Base-by-base conservation (phyloP, 1,140 invertebrate genomes). In the Phortica variegata region DNA sequence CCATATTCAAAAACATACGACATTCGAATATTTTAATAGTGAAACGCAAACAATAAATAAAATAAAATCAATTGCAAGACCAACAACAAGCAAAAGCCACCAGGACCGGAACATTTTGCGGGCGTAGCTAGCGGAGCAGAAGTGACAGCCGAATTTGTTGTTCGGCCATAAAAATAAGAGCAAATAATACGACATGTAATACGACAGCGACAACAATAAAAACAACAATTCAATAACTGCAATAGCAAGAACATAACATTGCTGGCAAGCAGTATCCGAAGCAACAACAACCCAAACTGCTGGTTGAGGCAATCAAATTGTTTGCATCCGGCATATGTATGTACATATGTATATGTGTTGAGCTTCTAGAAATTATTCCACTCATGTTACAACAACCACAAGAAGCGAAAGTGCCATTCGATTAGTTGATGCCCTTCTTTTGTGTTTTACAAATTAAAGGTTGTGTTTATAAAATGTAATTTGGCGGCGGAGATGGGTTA, bases 11-110 rank as follows among this genome's bases (percentile, higher is more conserved):
- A 52, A 40, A 39, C 33, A 60, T 50, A 56, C 46, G 39, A 61
- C 56, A 68, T n/a, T n/a, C n/a, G n/a, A n/a, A 60, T 70, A 65
- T 71, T 71, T 71, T 72, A 71, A 72, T 72, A 71, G 68, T 65
- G 68, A 65, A 65, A 71, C 58, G 60, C 59, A 62, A 69, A 65
- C 69, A 61, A 63, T 68, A 72, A 73, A 69, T 73, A 73, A 62
- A 62, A 55, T 46, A 60, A 66, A 71, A 71, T 71, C 60, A 71
- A 72, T 61, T 60, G 56, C 49, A 29, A 8, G 36, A 17, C n/a
- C n/a, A n/a, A n/a, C n/a, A n/a, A 17, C 3, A 10, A 21, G 21
- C 23, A 26, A 16, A 17, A 20, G n/a, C n/a, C n/a, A n/a, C n/a
- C n/a, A n/a, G 13, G n/a, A 23, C 34, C 38, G 37, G 29, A 29